These are phyloP conservation scores for Acanthurus tractus DNA, from an alignment of 2,797 vertebrate genomes.

Conservation along the genomic window DNA sequence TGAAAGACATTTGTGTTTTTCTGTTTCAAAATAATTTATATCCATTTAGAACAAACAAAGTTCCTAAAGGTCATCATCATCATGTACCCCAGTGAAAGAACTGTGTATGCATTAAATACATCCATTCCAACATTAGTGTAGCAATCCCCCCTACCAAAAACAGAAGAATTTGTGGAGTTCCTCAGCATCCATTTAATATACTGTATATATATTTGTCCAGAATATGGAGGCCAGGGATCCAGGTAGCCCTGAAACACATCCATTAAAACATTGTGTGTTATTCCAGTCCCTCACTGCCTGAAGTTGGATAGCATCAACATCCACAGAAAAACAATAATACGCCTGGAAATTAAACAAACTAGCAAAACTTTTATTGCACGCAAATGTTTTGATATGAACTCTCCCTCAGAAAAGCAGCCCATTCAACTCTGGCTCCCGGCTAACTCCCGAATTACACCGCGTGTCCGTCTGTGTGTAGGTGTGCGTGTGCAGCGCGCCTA, in stretches of 20 bases:
- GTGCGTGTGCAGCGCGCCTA: slow-evolving; percentile 24
- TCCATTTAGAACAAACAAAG: slow-evolving; percentile 39
- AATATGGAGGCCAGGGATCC: slow-evolving; percentile 16
- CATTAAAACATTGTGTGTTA: slow-evolving; percentile 70
- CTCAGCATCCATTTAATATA: not conserved
- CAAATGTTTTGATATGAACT: slow-evolving; percentile 74
- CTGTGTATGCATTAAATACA: not conserved
- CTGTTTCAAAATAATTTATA: slow-evolving; percentile 32
- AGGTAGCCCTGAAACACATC: slow-evolving; percentile 53
- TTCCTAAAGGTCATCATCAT: slow-evolving; percentile 14
- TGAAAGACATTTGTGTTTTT: slow-evolving; percentile 28
- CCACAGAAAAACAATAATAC: slow-evolving; percentile 76
- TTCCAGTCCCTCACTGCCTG: slow-evolving; percentile 57
- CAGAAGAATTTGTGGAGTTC: too few relatives aligned
- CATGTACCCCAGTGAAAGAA: not conserved
- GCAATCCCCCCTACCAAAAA: too few relatives aligned
- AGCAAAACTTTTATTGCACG: slow-evolving; percentile 72
- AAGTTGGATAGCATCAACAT: slow-evolving; percentile 63
- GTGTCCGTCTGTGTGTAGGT: slow-evolving; percentile 16
- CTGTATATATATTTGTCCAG: slow-evolving; percentile 7
- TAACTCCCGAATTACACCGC: slow-evolving; percentile 43
- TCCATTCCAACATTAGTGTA: slow-evolving; percentile 1
- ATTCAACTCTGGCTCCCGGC: slow-evolving; percentile 60
- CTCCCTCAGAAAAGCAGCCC: slow-evolving; percentile 51
- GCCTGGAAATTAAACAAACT: slow-evolving; percentile 73